phyloP scores from a whole-genome alignment of 2,113 vertebrate species.

The Notarius quadriscutis region DNA sequence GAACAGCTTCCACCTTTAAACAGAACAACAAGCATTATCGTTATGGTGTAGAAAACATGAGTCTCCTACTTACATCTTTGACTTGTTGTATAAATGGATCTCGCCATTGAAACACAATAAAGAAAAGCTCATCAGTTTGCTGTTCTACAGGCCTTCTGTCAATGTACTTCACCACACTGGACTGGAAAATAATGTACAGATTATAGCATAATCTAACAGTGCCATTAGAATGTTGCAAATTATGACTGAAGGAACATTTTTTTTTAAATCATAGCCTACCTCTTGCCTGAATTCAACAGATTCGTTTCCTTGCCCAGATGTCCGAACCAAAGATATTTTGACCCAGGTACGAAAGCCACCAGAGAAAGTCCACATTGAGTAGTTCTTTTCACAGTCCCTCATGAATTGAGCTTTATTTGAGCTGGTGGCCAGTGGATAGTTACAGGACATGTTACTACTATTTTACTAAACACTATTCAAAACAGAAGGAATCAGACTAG shows the following conservation, averaged over 20 bases:
- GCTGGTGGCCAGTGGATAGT: conserved; percentile 63
- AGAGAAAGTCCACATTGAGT: conserved; percentile 95
- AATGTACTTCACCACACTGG: conserved; percentile 91
- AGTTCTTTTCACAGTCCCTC: conserved; percentile 91
- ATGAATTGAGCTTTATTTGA: conserved; percentile 83
- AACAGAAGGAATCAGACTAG: neutral
- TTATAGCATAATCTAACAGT: conserved; percentile 29
- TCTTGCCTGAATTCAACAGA: conserved; percentile 93
- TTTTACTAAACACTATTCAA: neutral
- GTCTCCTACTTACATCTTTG: conserved; percentile 78
- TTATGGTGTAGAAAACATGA: neutral
- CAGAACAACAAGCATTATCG: neutral
- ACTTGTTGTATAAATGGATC: conserved; percentile 94
- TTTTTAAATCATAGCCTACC: conserved; percentile 64
- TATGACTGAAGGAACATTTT: neutral
- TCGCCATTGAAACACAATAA: conserved; percentile 95
- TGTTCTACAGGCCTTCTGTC: conserved; percentile 75
- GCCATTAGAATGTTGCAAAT: neutral
- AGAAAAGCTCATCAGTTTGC: conserved; percentile 84
- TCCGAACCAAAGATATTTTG: conserved; percentile 95
- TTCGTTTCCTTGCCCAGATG: conserved; percentile 82
- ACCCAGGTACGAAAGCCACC: conserved; percentile 98
- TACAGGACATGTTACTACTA: neutral
- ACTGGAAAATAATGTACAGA: conserved; percentile 68
- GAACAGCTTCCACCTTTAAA: neutral